Evolutionary conservation across 2,797 vertebrate genomes (phyloP), one percentile per base, ranked within the genome.

Genomic region (Coregonus sp.): DNA sequence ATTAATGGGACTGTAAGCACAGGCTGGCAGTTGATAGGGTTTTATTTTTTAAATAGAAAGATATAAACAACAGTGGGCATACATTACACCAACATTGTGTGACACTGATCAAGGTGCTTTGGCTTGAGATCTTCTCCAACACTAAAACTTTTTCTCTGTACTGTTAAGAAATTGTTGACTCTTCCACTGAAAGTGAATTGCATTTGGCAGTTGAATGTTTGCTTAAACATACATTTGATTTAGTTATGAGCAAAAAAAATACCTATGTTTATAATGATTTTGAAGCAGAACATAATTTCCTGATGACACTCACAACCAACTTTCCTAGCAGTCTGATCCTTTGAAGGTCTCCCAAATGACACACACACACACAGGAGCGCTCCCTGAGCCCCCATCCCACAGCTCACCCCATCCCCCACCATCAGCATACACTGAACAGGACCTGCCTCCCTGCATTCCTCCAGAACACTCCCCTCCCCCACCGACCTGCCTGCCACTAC

Each of bases 371-470:
- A 88, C 87, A 52, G 86, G 70, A 72, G 51, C 25, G 15, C 70
- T 52, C 86, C 77, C 78, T 80, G 85, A 91, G 88, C 91, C 90
- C 87, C 86, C 88, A 90, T 89, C 87, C 87, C 84, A 74, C 84
- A 74, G 90, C 90, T 87, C 84, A 85, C 88, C 89, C 83, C 79
- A 70, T 75, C 74, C 80, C 91, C 88, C 89, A 86, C 87, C 86
- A 52, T 86, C 35, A 29, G 18, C 56, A 63, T 25, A 40, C 72
- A 74, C 56, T 67, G 75, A 80, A 82, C 76, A 77, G 90, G 94
- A 94, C 94, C 91, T 93, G 94, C 94, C 93, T 95, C 93, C 92
- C 94, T 89, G 91, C 96, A 97, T 97, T 96, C 96, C 95, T 93
- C 91, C 88, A 86, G 87, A 92, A 83, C 59, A 25, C 47, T 85